phyloP scores from a whole-genome alignment of 2,797 vertebrate species.

The Adrianichthys oophorus region DNA sequence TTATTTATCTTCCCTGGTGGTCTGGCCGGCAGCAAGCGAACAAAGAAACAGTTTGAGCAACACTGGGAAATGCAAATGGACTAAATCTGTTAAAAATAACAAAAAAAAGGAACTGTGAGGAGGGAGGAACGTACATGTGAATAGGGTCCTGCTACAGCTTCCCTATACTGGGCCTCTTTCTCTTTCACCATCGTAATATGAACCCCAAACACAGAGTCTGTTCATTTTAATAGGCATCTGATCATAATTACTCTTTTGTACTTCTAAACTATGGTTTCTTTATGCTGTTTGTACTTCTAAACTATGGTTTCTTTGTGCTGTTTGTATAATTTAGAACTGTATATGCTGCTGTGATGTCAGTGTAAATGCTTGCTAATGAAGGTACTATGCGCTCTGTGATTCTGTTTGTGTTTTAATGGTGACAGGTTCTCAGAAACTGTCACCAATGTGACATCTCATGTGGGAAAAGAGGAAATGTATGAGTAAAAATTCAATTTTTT shows the following conservation, averaged over 20 bases:
- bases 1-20: conserved; percentile 58
- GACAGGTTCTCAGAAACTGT: not conserved
- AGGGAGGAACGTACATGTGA: conserved; percentile 13
- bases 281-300: conserved; percentile 2
- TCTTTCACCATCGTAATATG: conserved; percentile 3
- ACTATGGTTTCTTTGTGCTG: not conserved
- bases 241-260: conserved; percentile 16
- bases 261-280: not conserved
- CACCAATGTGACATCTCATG: not conserved
- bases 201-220: conserved; percentile 7
- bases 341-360: not conserved
- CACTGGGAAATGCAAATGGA: conserved; percentile 24
- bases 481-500: no score
- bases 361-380: not conserved
- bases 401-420: conserved; percentile 6
- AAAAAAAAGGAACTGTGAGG: conserved; percentile 25
- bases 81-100: conserved; percentile 43
- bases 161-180: conserved; percentile 1
- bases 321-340: conserved; percentile 5
- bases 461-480: not conserved
- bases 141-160: conserved; percentile 6
- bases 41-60: conserved; percentile 42
- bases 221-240: conserved; percentile 18
- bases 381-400: not conserved
- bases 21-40: conserved; percentile 28